These are phyloP conservation scores for Taeniopygia guttata DNA, from an alignment of 2,797 vertebrate species.

Conservation along the genomic window DNA sequence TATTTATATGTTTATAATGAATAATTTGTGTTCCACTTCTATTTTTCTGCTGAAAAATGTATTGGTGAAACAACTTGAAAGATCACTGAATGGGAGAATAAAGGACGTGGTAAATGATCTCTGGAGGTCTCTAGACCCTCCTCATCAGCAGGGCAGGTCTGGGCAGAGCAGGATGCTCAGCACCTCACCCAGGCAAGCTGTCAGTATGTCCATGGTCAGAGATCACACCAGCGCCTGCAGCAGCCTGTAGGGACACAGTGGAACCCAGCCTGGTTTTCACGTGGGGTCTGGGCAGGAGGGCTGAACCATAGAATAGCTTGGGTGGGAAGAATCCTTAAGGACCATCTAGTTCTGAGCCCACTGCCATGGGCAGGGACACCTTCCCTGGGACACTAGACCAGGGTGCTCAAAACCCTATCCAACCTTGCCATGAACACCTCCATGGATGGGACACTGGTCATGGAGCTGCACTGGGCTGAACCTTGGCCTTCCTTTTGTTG, in stretches of 20 bases:
- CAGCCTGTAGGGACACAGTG: neutral
- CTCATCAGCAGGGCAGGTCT: neutral
- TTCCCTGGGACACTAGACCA: neutral
- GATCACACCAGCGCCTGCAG: fast-evolving
- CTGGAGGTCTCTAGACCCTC: neutral
- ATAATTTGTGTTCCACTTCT: neutral
- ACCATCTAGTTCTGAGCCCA: neutral
- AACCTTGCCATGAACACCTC: neutral
- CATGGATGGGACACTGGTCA: neutral
- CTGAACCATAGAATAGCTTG: neutral
- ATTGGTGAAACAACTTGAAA: neutral
- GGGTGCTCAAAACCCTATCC: neutral
- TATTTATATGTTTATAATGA: neutral
- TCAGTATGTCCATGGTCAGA: neutral
- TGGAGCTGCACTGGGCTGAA: neutral
- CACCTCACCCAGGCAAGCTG: neutral
- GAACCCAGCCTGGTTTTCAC: neutral
- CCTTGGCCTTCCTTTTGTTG: neutral
- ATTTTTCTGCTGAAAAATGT: neutral
- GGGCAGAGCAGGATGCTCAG: neutral
- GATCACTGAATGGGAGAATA: neutral
- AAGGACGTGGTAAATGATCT: neutral
- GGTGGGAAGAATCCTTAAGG: neutral
- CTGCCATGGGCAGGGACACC: neutral
- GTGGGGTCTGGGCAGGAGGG: neutral